A percentile compares a stretch with the other conserved stretches of the same genome.
These are phyloP conservation scores for Coryphaenoides rupestris DNA, from an alignment of 2,113 vertebrate genomes.

Conservation along the genomic window DNA sequence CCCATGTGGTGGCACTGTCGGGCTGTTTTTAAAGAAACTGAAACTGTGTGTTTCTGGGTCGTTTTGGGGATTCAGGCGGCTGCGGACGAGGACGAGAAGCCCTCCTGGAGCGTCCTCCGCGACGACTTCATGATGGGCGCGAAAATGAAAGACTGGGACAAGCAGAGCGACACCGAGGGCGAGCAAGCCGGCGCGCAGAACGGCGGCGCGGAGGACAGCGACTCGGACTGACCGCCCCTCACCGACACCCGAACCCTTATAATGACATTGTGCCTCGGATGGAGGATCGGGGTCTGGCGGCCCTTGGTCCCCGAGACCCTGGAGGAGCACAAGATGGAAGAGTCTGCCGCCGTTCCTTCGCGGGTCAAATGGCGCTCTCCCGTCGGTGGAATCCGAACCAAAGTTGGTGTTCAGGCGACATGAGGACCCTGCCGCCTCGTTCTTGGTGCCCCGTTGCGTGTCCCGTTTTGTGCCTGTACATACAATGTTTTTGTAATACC, in stretches of 20 bases:
- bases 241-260: neutral
- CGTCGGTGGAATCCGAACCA: neutral
- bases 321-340: neutral
- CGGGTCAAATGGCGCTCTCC: neutral
- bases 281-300: neutral
- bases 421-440: neutral
- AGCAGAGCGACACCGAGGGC: constrained; percentile 73
- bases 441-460: neutral
- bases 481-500: neutral
- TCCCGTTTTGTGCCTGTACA: constrained; percentile 1
- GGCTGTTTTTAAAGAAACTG: neutral
- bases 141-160: constrained; percentile 98
- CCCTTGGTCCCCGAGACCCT: neutral
- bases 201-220: constrained; percentile 38
- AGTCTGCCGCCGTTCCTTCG: neutral
- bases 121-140: constrained; percentile 98
- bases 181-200: neutral
- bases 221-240: constrained; percentile 53
- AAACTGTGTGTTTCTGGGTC: too few relatives aligned
- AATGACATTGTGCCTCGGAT: neutral
- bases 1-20: constrained; percentile 40
- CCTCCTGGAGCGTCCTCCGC: constrained; percentile 86
- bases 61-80: constrained; percentile 29
- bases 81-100: constrained; percentile 67
- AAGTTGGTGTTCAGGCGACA: neutral